Evolutionary conservation across 2,888 invertebrate genomes (phyloP).

Genomic region (Hydrotaea diabolus): DNA sequence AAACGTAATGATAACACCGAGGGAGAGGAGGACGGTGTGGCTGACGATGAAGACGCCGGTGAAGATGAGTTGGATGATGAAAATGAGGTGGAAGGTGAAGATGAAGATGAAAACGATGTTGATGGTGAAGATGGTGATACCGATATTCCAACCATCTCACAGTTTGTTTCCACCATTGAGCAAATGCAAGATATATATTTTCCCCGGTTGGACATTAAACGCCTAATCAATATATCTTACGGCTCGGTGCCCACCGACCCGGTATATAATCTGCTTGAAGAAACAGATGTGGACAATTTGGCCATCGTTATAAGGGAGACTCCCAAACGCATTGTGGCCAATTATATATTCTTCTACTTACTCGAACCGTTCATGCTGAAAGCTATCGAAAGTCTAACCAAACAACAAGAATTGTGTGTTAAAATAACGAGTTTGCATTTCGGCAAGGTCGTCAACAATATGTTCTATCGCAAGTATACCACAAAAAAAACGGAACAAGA

Average conservation of each 20-base stretch:
- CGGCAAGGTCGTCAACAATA: conserved; percentile 73
- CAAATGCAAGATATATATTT: conserved; percentile 70
- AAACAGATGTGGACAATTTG: conserved; percentile 69
- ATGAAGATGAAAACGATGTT: no score
- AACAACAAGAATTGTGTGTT: conserved; percentile 69
- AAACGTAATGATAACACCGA: conserved; percentile 59
- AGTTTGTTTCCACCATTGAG: conserved; percentile 64
- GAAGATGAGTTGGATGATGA: conserved; percentile 70
- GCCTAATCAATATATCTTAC: conserved; percentile 69
- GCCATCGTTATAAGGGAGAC: conserved; percentile 64
- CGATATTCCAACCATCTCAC: conserved; percentile 28
- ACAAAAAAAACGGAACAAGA: conserved; percentile 71
- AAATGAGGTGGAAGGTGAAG: conserved; percentile 64
- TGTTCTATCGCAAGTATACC: conserved; percentile 73
- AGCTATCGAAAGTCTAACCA: no score
- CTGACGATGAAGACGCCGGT: conserved; percentile 66
- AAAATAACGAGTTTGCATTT: conserved; percentile 72
- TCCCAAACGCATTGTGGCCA: conserved; percentile 72
- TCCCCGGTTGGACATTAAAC: conserved; percentile 70
- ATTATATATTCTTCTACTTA: conserved; percentile 75
- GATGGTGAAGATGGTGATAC: no score
- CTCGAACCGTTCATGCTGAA: no score
- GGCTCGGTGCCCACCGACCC: conserved; percentile 67
- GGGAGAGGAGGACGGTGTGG: conserved; percentile 72
- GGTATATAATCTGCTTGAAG: conserved; percentile 71